Base-by-base conservation (phyloP, 2,113 vertebrate genomes). In the Hyperoodon ampullatus region DNA sequence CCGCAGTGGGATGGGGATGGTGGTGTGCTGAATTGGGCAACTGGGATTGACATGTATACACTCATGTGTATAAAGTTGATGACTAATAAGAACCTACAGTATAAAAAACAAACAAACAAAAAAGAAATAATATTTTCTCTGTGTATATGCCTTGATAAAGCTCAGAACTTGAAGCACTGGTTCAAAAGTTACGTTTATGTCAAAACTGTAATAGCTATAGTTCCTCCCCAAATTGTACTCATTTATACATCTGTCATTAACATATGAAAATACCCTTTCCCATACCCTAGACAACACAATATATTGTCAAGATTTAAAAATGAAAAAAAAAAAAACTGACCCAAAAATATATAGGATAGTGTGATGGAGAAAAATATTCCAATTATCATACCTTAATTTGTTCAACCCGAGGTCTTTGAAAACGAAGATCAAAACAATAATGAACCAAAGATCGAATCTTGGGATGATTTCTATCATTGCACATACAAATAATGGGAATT, bases 401-500 rank as follows among this genome's bases (percentile, higher is more conserved):
- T 71, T 99, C 99, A 65, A 99, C 94, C 3, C 99, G 99, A 8
- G 99, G 99, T 92, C 99, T 99, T 98, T 99, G 99, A 98, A 99
- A 99, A 89, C 99, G 99, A 97, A 99, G 99, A 97, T 99, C 99
- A 11, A 99, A 99, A 95, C 99, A 99, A 98, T 99, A 99, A 98
- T 99, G 99, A 47, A 99, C 99, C 94, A 99, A 97, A 16, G 99
- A 99, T 39, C 99, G 99, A 55, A 99, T 99, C 98, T 99, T 99
- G 8, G 98, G 99, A 94, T 99, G 99, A 97, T 99, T 99, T 33
- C 99, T 99, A 78, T 99, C 99, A 23, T 99, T 99, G 95, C 99
- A 99, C 99, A 99, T 99, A 97, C 99, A 99, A 98, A 99, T 99
- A 96, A 99, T 99, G 88, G 99, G 99, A 61, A 99, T 99, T 98